phyloP scores from a whole-genome alignment of 2,888 invertebrate species.

The Machimus rusticus region DNA sequence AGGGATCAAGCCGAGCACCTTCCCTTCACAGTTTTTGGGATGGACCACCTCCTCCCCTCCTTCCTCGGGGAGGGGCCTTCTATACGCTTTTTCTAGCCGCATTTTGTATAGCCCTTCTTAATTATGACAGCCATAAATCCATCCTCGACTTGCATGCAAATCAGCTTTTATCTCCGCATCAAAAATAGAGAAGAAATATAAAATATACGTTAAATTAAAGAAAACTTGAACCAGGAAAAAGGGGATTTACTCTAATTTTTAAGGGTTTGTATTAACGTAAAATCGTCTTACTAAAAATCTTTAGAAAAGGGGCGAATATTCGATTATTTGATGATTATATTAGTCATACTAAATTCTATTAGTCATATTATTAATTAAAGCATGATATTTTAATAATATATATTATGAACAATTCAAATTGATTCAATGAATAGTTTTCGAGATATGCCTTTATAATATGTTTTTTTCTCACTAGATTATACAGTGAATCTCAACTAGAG shows the following conservation, averaged over 20 bases:
- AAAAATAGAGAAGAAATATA: background rate
- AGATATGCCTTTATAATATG: too few relatives aligned
- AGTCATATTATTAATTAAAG: too few relatives aligned
- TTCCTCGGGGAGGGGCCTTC: background rate
- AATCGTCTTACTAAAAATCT: too few relatives aligned
- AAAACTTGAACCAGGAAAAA: background rate
- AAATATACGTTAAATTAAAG: background rate
- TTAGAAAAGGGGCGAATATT: too few relatives aligned
- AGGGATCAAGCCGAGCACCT: background rate
- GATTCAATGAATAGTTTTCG: too few relatives aligned
- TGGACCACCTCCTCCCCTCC: background rate
- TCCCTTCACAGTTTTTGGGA: background rate
- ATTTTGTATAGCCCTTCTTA: background rate
- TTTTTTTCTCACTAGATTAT: too few relatives aligned
- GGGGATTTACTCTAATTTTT: background rate
- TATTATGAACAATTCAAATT: too few relatives aligned
- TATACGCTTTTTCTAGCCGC: background rate
- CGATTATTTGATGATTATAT: too few relatives aligned
- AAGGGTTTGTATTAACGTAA: too few relatives aligned
- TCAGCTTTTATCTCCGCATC: background rate
- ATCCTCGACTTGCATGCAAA: background rate
- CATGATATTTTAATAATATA: too few relatives aligned
- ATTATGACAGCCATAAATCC: background rate
- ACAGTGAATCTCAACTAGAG: too few relatives aligned
- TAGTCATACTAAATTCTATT: too few relatives aligned